Evolutionary conservation across 2,797 vertebrate genomes (phyloP).

Genomic region (Paratrypauchen microcephalus): DNA sequence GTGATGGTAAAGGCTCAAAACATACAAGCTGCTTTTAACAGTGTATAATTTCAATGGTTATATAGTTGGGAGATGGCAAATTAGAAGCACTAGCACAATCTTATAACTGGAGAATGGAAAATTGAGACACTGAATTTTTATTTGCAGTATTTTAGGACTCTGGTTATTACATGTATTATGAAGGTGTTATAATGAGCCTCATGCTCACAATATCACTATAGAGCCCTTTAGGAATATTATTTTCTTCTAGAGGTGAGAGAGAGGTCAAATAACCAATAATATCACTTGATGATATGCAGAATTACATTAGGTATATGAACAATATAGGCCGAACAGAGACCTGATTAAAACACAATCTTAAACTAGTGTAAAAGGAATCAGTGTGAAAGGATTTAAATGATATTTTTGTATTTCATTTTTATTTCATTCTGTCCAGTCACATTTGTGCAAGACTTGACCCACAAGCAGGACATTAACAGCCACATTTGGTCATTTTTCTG

Average conservation of each 20-base stretch:
- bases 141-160: background rate
- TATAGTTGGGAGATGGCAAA: background rate
- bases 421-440: background rate
- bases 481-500: background rate
- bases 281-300: too few species aligned
- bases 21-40: too few species aligned
- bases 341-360: background rate
- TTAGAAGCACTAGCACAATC: background rate
- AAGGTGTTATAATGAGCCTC: too few species aligned
- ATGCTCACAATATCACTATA: too few species aligned
- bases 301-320: too few species aligned
- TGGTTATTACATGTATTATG: background rate
- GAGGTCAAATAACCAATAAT: too few species aligned
- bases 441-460: background rate
- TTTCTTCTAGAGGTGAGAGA: too few species aligned
- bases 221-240: too few species aligned
- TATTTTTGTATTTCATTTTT: background rate
- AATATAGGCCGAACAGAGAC: too few species aligned
- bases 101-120: background rate
- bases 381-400: background rate
- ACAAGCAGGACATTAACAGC: background rate
- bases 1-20: background rate
- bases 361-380: too few species aligned
- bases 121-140: background rate
- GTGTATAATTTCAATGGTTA: background rate